Evolutionary conservation across 2,888 invertebrate species (phyloP), one percentile per base, ranked within the genome.

Genomic region (Mythimna albipuncta): DNA sequence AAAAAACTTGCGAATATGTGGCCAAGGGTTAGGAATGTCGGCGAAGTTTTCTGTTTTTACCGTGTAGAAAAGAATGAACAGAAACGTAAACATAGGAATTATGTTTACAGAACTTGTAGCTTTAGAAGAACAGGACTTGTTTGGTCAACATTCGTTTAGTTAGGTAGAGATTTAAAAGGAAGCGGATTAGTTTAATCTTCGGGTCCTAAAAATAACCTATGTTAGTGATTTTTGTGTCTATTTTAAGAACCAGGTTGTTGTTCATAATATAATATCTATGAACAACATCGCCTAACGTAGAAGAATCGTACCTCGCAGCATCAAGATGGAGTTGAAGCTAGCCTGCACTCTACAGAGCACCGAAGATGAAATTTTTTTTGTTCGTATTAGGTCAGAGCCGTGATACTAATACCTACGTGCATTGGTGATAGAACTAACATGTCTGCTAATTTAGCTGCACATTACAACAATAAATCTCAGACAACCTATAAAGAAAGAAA

Each of bases 1-100:
- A 50, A 66, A 69, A 52, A 54, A 11, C 62, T 35, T 61, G 38
- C 38, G 32, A 74, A 61, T 32, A 62, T 47, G 32, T 44, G 13
- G 32, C 21, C 19, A 41, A 44, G 35, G 19, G 41, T 54, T 47
- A 41, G n/a, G 21, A 74, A 57, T 62, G 75, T 62, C 54, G n/a
- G 26, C 55, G 38, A 47, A 47, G 32, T 16, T 57, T 44, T 54
- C n/a, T 35, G 55, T 57, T 44, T 63, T 72, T 58, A 9, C 19
- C 1, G 19, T 38, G 44, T 35, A 59, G 26, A 52, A 52, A 52
- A 77, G 52, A 35, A 58, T 69, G 11, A 44, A 52, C 19, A 6
- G 2, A 50, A 6, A 50, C 9, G 50, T 41, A 32, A 47, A 57
- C 21, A 32, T 47, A 77, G 26, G 3, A 77, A 7, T 16, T 26